Evolutionary conservation across 2,113 vertebrate species (phyloP), one percentile per base, ranked within the genome.

Genomic region (Nanger granti): DNA sequence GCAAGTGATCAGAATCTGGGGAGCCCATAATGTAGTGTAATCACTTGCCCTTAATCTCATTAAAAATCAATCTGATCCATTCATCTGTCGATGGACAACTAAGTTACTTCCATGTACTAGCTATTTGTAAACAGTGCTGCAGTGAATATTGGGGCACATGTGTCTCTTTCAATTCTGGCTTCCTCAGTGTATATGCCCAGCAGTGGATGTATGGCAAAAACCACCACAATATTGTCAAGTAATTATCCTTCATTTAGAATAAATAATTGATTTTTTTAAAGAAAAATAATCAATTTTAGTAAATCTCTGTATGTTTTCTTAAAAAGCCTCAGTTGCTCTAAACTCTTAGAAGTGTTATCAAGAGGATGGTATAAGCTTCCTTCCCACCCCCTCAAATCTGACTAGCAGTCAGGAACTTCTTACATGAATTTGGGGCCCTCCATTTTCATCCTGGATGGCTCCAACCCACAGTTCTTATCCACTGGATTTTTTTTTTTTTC

Each of bases 371-470:
- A 54, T 24, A 55, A 91, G 18, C 89, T 76, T 82, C 57, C 79
- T 5, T 66, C n/a, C 28, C 34, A 22, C 28, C 34, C 10, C n/a
- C 17, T 79, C 9, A 24, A 37, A 52, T 87, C 87, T 69, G 8
- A 8, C 26, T 7, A 31, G 49, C 8, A 79, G 24, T 18, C 20
- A 2, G 8, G 28, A 76, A 8, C 93, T 15, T 86, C 24, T 44
- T 31, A n/a, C 8, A 2, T 24, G 52, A 83, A 66, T 5, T 8
- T 0, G 0, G 6, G 13, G 7, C 9, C 59, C 37, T 22, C 82
- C 22, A 8, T 76, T 59, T 44, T n/a, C 4, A 10, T 7, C 49
- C 84, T 59, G 28, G 12, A 49, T 10, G 15, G 34, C 29, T 93
- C 55, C 31, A 57, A 22, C 79, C n/a, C n/a, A n/a, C 20, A 41